Base-by-base conservation (phyloP, 2,113 vertebrate species). In the Aix galericulata region DNA sequence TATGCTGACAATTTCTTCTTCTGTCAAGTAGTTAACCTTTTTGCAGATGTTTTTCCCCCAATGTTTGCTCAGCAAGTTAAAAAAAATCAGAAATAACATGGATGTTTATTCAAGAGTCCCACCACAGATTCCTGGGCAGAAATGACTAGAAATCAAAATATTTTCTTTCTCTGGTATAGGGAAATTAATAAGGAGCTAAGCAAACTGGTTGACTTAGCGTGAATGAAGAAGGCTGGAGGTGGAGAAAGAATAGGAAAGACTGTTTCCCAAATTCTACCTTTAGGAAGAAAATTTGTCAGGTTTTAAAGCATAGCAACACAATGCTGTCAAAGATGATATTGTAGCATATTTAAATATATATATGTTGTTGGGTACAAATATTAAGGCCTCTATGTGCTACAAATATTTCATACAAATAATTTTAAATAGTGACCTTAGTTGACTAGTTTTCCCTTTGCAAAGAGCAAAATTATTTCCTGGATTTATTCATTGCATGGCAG, bases 11-110 rank as follows among this genome's bases (percentile, higher is more conserved):
- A 22, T 4, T 34, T 46, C 53, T 81, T 1, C 48, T 55, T 4
- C 22, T 75, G 20, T 7, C 25, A 34, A 66, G 17, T 21, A 68
- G 32, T 42, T 52, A 75, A 46, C 3, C 4, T 25, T 78, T 69
- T 66, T 34, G 20, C 16, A 18, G 17, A 4, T 15, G 38, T 71
- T 10, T 1, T 0, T 1, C 4, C 3, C 7, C 12, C 15, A 56
- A 8, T 31, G 8, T 75, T 82, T 62, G 4, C 26, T 40, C 55
- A 63, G 6, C 2, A 56, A n/a, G 1, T 52, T 52, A 9, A 58
- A 60, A 46, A 52, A 3, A 1, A 26, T 21, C 21, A 82, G 18
- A 66, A 74, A 36, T 60, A 2, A 27, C 17, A 53, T 36, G 2
- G 18, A 46, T 12, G 1, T 62, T 69, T 88, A 71, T 11, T 23